Percentiles rank a stretch among this genome's conserved stretches.
These are phyloP conservation scores for Chrysocyon brachyurus DNA, from an alignment of 2,797 vertebrate species.

Conservation along the genomic window DNA sequence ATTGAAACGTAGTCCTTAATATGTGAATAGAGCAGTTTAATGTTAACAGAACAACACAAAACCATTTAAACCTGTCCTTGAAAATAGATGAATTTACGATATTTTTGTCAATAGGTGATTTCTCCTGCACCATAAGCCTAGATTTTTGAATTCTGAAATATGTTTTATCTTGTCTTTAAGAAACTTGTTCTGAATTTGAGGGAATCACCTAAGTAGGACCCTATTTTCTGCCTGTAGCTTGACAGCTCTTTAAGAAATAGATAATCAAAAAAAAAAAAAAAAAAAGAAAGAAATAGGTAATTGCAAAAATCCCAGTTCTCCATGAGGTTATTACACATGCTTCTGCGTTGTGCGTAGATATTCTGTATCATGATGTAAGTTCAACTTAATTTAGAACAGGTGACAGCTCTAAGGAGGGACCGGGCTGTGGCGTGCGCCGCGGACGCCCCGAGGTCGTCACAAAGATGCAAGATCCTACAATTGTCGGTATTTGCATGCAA, in stretches of 20 bases:
- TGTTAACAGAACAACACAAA: background rate
- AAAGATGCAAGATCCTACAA: background rate
- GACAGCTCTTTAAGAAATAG: constrained; percentile 19
- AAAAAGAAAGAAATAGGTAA: background rate
- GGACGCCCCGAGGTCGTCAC: background rate
- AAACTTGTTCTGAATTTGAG: constrained; percentile 16
- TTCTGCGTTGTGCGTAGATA: background rate
- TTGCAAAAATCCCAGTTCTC: background rate
- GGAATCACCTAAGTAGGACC: background rate
- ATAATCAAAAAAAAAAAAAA: background rate
- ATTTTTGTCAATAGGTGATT: background rate
- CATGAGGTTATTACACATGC: background rate
- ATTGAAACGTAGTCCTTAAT: background rate
- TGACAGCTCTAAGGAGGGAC: background rate
- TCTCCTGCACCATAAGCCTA: background rate
- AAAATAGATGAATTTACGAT: background rate
- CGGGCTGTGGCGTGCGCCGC: background rate
- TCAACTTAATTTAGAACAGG: background rate
- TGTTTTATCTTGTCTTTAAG: background rate
- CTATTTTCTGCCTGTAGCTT: background rate
- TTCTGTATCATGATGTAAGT: background rate
- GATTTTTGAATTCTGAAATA: background rate
- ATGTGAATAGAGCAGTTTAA: background rate
- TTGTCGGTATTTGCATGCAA: background rate
- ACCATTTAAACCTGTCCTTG: background rate